Conservation (phyloP, 1,140 invertebrate genomes). For the Agrilus planipennis region DNA sequence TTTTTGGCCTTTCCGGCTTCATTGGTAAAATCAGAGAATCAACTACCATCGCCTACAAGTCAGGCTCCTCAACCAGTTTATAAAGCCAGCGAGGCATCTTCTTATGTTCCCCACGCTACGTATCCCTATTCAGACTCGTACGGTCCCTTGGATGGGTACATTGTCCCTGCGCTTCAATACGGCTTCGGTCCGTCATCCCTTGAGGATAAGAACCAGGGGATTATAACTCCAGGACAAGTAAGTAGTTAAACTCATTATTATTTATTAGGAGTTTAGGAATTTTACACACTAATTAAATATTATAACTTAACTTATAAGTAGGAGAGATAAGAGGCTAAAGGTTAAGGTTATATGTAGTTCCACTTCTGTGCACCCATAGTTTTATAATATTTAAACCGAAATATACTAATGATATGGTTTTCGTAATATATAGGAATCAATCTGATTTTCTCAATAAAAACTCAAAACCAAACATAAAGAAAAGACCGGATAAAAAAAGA, state of each 20-base stretch:
- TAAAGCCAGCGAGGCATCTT: not conserved
- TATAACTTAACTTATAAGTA: not conserved
- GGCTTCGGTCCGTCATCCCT: conserved; percentile 8
- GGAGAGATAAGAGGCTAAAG: not conserved
- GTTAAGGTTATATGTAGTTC: too few relatives aligned
- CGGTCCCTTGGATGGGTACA: conserved; percentile 10
- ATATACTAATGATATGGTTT: too few relatives aligned
- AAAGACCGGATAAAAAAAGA: too few relatives aligned
- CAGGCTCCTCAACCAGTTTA: conserved; percentile 3
- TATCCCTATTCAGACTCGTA: conserved; percentile 16
- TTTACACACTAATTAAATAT: not conserved
- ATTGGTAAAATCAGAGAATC: too few relatives aligned
- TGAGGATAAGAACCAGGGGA: conserved; percentile 4
- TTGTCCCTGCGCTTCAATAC: conserved; percentile 12
- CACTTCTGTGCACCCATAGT: too few relatives aligned
- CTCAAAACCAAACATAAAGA: too few relatives aligned
- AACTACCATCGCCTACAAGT: too few relatives aligned
- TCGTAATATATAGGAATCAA: too few relatives aligned
- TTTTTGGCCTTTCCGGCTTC: too few relatives aligned
- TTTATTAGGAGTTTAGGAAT: not conserved
- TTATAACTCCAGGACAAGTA: not conserved
- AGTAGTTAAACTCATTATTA: not conserved
- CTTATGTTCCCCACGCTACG: conserved; percentile 15
- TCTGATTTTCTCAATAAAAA: too few relatives aligned
- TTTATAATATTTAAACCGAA: too few relatives aligned